phyloP scores from a whole-genome alignment of 2,888 invertebrate genomes.

The Heliconius ismenius region DNA sequence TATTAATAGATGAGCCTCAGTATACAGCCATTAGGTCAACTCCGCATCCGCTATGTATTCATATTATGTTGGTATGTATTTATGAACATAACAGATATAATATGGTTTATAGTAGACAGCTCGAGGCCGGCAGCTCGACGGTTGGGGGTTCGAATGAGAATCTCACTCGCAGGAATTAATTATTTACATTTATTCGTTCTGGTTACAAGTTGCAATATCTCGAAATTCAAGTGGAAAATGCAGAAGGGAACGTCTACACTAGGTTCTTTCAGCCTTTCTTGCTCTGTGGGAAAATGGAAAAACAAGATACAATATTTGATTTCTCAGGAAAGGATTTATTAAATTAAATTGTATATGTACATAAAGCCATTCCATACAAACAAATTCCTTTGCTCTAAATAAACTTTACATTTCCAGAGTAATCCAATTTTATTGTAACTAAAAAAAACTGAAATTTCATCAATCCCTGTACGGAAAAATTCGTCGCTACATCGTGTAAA shows the following conservation, averaged over 20 bases:
- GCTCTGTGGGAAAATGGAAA: background rate
- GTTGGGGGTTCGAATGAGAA: background rate
- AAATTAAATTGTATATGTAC: background rate
- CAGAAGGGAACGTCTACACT: background rate
- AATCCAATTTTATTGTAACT: background rate
- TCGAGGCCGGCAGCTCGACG: background rate
- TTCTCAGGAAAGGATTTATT: background rate
- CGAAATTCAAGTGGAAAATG: background rate
- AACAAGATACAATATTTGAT: background rate
- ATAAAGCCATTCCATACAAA: background rate
- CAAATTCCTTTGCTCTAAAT: background rate
- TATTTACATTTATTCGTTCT: background rate
- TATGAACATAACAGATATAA: background rate
- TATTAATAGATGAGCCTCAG: constrained; percentile 21
- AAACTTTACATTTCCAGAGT: background rate
- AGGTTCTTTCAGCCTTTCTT: background rate
- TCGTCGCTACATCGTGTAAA: constrained; percentile 9
- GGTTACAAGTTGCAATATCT: background rate
- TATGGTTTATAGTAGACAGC: background rate
- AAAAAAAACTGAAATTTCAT: constrained; percentile 8
- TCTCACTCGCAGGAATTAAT: background rate
- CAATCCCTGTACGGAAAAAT: background rate
- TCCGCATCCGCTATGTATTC: constrained; percentile 11
- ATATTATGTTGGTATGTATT: background rate
- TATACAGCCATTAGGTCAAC: constrained; percentile 15